Base-by-base conservation (phyloP, 2,888 invertebrate genomes). In the Graphium colonna region DNA sequence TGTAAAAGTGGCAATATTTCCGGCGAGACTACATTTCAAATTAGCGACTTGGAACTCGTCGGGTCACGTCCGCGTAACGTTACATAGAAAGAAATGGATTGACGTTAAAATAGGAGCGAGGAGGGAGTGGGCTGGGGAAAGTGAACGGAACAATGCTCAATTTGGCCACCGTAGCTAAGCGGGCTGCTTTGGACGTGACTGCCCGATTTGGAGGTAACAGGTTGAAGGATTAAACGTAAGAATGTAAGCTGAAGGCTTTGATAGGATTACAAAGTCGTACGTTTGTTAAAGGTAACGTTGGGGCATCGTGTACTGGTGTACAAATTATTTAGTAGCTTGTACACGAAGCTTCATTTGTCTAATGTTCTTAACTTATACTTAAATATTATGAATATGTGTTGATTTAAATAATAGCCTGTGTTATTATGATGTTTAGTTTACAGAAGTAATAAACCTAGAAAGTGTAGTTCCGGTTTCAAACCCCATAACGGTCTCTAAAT, bases 61-160 rank as follows among this genome's bases (percentile, higher is more conserved):
- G 68, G 75, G 79, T 77, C 79, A 81, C 80, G 80, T 82, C 73
- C 70, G 65, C 62, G 68, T 69, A 71, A 50, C 50, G 48, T 54
- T 56, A 52, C 51, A 51, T 28, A 21, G 48, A 54, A 53, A 52
- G 56, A 56, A 56, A 56, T 46, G 50, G 45, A 52, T 46, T 46
- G 46, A 52, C 49, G 48, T 46, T 43, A 38, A 48, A 49, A 52
- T 48, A 49, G 48, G 39, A 45, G 26, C 48, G 18, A 3, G 31
- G 40, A 15, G 40, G 33, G 49, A 36, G 13, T 40, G 12, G 18
- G 38, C 42, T 31, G 48, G 5, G 50, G 48, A 50, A 54, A 45
- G 50, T 50, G 50, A 54, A 50, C 40, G 40, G 54, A 54, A 54
- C 54, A 54, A 49, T 54, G 50, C 50, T 54, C 54, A 54, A 54